phyloP scores from a whole-genome alignment of 2,797 vertebrate species.

The Acanthurus leucopareius region DNA sequence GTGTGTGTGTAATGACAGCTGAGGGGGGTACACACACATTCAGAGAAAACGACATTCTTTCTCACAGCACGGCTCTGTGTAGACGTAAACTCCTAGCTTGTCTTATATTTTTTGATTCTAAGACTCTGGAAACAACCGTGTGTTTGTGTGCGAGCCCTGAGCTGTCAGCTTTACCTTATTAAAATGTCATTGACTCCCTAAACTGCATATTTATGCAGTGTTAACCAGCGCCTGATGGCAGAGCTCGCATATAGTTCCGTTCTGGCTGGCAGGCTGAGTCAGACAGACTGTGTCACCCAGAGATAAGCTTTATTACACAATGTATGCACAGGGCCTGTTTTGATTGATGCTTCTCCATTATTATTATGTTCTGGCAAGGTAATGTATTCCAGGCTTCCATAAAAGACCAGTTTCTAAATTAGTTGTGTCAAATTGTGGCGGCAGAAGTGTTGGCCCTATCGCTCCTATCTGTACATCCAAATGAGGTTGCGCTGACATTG shows the following conservation, averaged over 20 bases:
- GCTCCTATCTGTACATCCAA: conserved; percentile 77
- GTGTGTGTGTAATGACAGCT: conserved; percentile 63
- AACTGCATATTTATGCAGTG: conserved; percentile 86
- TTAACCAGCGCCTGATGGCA: conserved; percentile 81
- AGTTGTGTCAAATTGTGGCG: conserved; percentile 84
- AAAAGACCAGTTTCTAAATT: conserved; percentile 83
- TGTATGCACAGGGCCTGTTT: conserved; percentile 72
- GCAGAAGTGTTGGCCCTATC: conserved; percentile 77
- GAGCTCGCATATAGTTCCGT: conserved; percentile 66
- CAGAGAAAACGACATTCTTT: conserved; percentile 70
- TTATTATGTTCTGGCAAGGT: conserved; percentile 80
- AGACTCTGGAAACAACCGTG: conserved; percentile 67
- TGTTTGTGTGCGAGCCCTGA: conserved; percentile 73
- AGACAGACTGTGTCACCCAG: conserved; percentile 83
- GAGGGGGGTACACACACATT: conserved; percentile 59
- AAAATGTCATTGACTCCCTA: conserved; percentile 86
- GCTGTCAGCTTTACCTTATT: conserved; percentile 85
- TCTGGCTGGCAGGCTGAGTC: conserved; percentile 75
- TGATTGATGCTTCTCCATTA: conserved; percentile 88
- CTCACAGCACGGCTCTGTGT: conserved; percentile 61
- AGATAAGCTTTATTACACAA: conserved; percentile 88
- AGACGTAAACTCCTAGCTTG: conserved; percentile 41
- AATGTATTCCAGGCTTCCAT: conserved; percentile 82
- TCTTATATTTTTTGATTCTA: conserved; percentile 57
- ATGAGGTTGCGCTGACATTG: conserved; percentile 80